Evolutionary conservation across 2,888 invertebrate species (phyloP), one percentile per base, ranked within the genome.

Genomic region (Polylopha cassiicola): DNA sequence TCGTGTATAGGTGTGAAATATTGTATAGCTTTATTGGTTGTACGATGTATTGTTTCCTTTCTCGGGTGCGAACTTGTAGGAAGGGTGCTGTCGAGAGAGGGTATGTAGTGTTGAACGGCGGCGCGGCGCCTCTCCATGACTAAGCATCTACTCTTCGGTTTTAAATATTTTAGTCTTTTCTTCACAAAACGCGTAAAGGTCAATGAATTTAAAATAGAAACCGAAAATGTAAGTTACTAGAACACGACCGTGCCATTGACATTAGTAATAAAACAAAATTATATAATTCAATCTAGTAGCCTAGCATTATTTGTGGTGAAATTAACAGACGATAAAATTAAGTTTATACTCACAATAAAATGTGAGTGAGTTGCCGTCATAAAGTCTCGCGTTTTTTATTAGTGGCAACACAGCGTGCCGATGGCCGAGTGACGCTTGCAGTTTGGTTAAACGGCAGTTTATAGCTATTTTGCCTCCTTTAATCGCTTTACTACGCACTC

Each of bases 261-360:
- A 78, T 65, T 61, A 52, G 60, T 46, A 55, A 69, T 75, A 75
- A 78, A 74, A 69, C 61, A 60, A 70, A 73, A 78, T 80, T 66
- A 78, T 69, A 70, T 74, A 72, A 79, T 76, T 73, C 76, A 78
- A 77, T 76, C 73, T 56, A 51, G 50, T 50, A 75, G 75, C 69
- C 75, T 80, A 79, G 73, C 64, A 81, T 79, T 82, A 84, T 81
- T 85, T 82, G 84, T 82, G 85, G 84, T 78, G 74, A 81, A 85
- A 85, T 85, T 84, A 85, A 85, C 84, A 82, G 84, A 82, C 85
- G 76, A 82, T 85, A 84, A 85, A 85, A 84, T 84, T 85, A 82
- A 82, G 80, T 85, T 85, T 85, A 85, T 84, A 84, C 78, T 82
- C 81, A 84, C 84, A 84, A 84, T 85, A 84, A 85, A 84, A 84